Evolutionary conservation across 2,113 vertebrate species (phyloP), one percentile per base, ranked within the genome.

Genomic region (Crotalus helleri): DNA sequence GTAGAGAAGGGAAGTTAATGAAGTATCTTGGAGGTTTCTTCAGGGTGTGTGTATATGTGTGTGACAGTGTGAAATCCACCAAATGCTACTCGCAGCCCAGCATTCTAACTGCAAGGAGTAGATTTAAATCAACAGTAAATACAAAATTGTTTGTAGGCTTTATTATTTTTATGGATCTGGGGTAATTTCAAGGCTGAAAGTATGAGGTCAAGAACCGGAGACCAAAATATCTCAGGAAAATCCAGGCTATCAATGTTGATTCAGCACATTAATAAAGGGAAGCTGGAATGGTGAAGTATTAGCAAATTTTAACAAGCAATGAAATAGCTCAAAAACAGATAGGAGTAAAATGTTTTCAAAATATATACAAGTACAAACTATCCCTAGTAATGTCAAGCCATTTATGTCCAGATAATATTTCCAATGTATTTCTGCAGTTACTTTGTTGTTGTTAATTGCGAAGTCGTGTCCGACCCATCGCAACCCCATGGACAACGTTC

Each of bases 1-100:
- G 89, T 90, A 85, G 88, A 81, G 93, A 93, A 90, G 94, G 91
- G 92, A 91, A 61, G 49, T 57, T 92, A 94, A 94, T 93, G 92
- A 93, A 93, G 92, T 93, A 93, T 58, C 89, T 93, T 93, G 93
- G 86, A 92, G 93, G 92, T 44, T 81, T 81, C 39, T 81, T 53
- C 51, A 44, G 64, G 0, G 44, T 51, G 90, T 55, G 91, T 39
- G 57, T 26, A 33, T 33, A n/a, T 33, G 59, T 61, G 81, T 59
- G 55, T 93, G 92, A 92, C 33, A 33, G 93, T 93, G 90, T 92
- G 90, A 93, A 93, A 93, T 53, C 88, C 87, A 92, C 74, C 93
- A 92, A 90, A 92, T 26, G 57, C 89, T 86, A 87, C 49, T 33
- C 24, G 49, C 44, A 10, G 3, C 85, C 58, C 89, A 53, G 55